A percentile compares a stretch with the other conserved stretches of the same genome.
Evolutionary conservation across 2,113 vertebrate species (phyloP).

Genomic region (Indicator indicator): DNA sequence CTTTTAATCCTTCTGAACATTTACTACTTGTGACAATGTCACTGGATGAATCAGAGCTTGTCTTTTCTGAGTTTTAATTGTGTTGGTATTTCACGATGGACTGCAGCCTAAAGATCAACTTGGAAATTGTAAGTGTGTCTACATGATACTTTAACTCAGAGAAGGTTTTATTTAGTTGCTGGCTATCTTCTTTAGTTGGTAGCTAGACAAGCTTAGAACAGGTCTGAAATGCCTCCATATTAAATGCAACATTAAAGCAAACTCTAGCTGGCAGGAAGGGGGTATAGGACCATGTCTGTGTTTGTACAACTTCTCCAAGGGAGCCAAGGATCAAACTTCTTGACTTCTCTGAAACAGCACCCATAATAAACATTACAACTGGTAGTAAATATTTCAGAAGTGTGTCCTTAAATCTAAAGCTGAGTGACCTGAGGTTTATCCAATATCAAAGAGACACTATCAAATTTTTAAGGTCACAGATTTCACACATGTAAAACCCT

Average conservation of each 20-base stretch:
- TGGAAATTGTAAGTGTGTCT: not conserved
- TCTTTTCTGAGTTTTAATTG: not conserved
- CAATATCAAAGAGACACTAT: conserved; percentile 47
- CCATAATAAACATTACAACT: conserved; percentile 47
- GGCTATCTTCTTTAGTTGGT: not conserved
- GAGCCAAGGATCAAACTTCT: conserved; percentile 52
- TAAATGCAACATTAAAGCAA: conserved; percentile 24
- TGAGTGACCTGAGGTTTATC: conserved; percentile 41
- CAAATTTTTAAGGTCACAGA: conserved; percentile 23
- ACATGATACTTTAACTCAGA: not conserved
- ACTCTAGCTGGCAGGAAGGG: not conserved
- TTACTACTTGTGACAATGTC: not conserved
- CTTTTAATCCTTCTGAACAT: not conserved
- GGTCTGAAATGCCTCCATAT: not conserved
- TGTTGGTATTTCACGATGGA: not conserved
- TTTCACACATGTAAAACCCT: conserved; percentile 40
- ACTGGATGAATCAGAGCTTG: not conserved
- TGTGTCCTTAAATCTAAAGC: conserved; percentile 27
- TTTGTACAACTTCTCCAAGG: conserved; percentile 27
- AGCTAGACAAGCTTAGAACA: not conserved
- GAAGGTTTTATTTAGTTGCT: not conserved
- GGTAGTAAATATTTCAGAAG: conserved; percentile 59
- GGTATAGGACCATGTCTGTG: not conserved
- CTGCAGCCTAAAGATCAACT: not conserved
- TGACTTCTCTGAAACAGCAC: conserved; percentile 43